A percentile compares a stretch with the other conserved stretches of the same genome.
Evolutionary conservation across 2,888 invertebrate species (phyloP).

Genomic region (Lasioglossum oenotherae): DNA sequence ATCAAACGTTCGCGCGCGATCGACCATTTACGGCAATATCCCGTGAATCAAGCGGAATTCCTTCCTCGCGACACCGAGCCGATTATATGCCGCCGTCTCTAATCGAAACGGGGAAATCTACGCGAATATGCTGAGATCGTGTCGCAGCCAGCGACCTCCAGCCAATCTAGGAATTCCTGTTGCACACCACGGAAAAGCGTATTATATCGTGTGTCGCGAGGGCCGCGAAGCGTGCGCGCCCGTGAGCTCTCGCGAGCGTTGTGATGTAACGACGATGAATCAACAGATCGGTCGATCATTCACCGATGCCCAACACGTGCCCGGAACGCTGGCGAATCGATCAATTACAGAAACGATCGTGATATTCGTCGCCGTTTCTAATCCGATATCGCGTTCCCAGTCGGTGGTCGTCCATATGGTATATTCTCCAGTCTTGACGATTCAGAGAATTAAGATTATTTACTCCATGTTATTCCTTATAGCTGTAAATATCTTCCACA

Average conservation of each 20-base stretch:
- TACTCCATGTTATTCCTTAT: background rate
- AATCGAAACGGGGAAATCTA: constrained; percentile 34
- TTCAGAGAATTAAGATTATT: background rate
- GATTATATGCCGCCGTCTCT: background rate
- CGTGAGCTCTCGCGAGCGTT: constrained; percentile 50
- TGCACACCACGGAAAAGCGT: constrained; percentile 49
- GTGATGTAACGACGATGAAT: constrained; percentile 69
- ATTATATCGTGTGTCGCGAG: constrained; percentile 54
- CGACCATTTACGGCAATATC: background rate
- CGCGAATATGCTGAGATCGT: constrained; percentile 20
- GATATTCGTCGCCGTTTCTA: constrained; percentile 1
- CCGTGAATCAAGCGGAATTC: background rate
- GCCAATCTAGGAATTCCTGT: constrained; percentile 64
- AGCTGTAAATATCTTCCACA: background rate
- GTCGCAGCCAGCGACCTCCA: constrained; percentile 22
- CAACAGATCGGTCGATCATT: constrained; percentile 68
- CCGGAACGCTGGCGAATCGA: constrained; percentile 67
- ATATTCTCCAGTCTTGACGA: background rate
- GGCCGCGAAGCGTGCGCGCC: constrained; percentile 31
- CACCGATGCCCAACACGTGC: constrained; percentile 63
- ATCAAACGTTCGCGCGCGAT: background rate
- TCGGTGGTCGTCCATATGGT: background rate
- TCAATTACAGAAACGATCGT: constrained; percentile 65
- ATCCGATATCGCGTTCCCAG: background rate
- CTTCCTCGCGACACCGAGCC: background rate